These are phyloP conservation scores for Formica selysi DNA, from an alignment of 1,140 invertebrate species.

Conservation along the genomic window DNA sequence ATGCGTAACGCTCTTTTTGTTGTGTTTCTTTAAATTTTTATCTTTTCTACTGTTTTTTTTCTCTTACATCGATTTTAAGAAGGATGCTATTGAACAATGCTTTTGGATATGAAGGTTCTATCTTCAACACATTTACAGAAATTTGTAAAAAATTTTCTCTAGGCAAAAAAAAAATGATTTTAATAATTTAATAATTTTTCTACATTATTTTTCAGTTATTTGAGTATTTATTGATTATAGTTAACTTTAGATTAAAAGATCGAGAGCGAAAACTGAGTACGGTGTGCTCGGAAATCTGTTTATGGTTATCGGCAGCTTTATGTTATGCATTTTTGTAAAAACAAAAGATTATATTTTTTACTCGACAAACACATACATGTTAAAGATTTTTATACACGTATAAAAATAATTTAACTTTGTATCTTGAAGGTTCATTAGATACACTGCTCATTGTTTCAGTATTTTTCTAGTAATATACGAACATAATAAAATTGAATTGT, in stretches of 20 bases:
- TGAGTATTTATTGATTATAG: background rate
- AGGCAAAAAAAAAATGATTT: background rate
- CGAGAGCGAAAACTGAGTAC: slow-evolving; percentile 3
- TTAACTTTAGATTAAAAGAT: slow-evolving; percentile 42
- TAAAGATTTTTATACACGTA: background rate
- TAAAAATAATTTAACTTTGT: slow-evolving; percentile 4
- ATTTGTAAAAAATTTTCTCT: background rate
- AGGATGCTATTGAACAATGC: background rate
- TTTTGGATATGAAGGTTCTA: background rate
- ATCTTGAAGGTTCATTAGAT: slow-evolving; percentile 13
- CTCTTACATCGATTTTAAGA: background rate
- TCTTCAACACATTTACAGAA: no score
- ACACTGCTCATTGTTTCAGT: slow-evolving; percentile 5
- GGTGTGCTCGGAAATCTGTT: slow-evolving; percentile 4
- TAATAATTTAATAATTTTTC: no score
- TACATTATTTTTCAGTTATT: background rate
- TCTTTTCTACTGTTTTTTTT: background rate
- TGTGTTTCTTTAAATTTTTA: background rate
- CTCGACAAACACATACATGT: background rate
- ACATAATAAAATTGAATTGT: slow-evolving; percentile 26
- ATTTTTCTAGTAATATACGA: background rate
- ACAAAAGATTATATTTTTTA: slow-evolving; percentile 19
- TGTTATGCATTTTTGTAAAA: slow-evolving; percentile 35
- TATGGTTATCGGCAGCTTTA: slow-evolving; percentile 31
- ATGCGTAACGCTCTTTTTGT: background rate